These are phyloP conservation scores for Sceliomorpha sp. DNA, from an alignment of 2,888 invertebrate genomes.

Conservation along the genomic window DNA sequence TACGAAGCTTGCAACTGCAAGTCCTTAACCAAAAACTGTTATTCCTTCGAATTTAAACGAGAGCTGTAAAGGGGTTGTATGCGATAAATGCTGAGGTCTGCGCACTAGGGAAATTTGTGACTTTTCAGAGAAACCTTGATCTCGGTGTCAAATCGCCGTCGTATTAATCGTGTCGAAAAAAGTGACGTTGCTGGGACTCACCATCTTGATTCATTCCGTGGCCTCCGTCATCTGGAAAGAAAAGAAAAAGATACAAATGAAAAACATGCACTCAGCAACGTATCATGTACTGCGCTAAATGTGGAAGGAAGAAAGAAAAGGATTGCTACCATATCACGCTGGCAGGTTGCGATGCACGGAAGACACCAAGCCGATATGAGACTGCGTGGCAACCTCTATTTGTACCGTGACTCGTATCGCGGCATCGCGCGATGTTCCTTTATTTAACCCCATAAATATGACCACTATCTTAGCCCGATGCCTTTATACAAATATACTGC, in stretches of 20 bases:
- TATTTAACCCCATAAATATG: constrained; percentile 78
- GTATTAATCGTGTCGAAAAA: too few relatives aligned
- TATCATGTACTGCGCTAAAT: constrained; percentile 36
- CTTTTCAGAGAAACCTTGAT: too few relatives aligned
- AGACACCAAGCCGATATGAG: constrained; percentile 62
- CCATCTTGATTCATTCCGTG: constrained; percentile 78
- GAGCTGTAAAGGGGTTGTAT: too few relatives aligned
- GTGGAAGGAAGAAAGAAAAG: constrained; percentile 44
- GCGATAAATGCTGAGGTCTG: too few relatives aligned
- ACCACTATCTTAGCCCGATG: constrained; percentile 71
- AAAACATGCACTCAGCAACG: constrained; percentile 29
- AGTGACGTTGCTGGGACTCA: constrained; percentile 61
- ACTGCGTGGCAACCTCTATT: constrained; percentile 71
- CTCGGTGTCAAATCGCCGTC: too few relatives aligned
- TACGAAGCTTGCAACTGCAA: too few relatives aligned
- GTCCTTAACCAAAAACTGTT: too few relatives aligned
- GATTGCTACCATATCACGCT: constrained; percentile 58
- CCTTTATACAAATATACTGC: constrained; percentile 57
- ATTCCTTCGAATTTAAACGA: too few relatives aligned
- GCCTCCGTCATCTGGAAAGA: constrained; percentile 72
- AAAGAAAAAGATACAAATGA: constrained; percentile 41
- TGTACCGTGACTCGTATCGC: constrained; percentile 71
- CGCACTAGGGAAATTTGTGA: too few relatives aligned
- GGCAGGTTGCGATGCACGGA: constrained; percentile 68
- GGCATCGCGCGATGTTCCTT: constrained; percentile 73